Base-by-base conservation (phyloP, 1,140 invertebrate species). In the Cotesia typhae region DNA sequence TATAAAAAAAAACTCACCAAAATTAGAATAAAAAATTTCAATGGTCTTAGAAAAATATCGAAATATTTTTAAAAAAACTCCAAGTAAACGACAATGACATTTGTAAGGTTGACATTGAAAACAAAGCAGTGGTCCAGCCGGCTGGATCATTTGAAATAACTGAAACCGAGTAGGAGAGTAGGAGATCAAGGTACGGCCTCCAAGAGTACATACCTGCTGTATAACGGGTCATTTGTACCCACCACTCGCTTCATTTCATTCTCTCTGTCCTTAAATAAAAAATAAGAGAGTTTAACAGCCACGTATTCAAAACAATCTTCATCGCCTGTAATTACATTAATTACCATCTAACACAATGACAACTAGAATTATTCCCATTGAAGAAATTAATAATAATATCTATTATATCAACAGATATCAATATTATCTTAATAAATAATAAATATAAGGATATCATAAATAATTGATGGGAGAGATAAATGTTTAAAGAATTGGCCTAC, bases 171-270 rank as follows among this genome's bases (percentile, higher is more conserved):
- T 74, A 75, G 64, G 73, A 76, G 70, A 74, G 69, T 74, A 75
- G 64, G 73, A 76, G 73, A 76, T 55, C 76, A 72, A 77, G 61
- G 38, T 74, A 75, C 70, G 70, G 72, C 75, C 76, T 76, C 77
- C 75, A 76, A 76, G 74, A 70, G 73, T 74, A 75, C 75, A 76
- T 72, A 78, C 76, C 47, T 20, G 72, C 74, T 73, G 77, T 53
- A 80, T 85, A 85, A 84, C 83, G 83, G 70, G 82, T 82, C 79
- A 77, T 76, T 71, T 71, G 71, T 67, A 76, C 70, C 68, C n/a
- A n/a, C 77, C 77, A 76, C 79, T 75, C 77, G 28, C 74, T 63
- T 67, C 41, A 68, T 61, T 60, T 20, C 17, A 20, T 37, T 37
- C 55, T 36, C 41, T 37, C 41, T 38, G 35, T 38, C 12, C 35